Conservation (phyloP, 2,797 vertebrate genomes). For the Coilia nasus region DNA sequence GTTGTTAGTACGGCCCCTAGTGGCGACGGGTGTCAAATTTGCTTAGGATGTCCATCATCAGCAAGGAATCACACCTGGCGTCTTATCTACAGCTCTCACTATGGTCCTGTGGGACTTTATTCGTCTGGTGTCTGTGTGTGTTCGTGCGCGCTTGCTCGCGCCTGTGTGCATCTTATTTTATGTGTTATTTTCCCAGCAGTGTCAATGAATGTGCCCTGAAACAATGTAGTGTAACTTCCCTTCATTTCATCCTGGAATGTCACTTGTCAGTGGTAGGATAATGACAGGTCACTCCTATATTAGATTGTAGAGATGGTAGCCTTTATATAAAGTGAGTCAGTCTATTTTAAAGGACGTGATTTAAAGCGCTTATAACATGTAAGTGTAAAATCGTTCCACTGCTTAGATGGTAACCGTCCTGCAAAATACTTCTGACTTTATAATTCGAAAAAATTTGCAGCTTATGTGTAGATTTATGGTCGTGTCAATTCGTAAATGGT, state of each 20-base stretch:
- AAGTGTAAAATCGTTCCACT: background rate
- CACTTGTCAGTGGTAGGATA: background rate
- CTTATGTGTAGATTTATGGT: background rate
- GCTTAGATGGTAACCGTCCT: background rate
- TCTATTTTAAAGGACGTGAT: background rate
- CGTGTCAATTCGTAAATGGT: background rate
- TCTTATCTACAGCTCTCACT: conserved; percentile 25
- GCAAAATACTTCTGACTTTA: background rate
- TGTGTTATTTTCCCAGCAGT: background rate
- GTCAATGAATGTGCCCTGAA: background rate
- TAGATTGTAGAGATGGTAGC: background rate
- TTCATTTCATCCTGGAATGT: background rate
- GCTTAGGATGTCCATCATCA: conserved; percentile 8
- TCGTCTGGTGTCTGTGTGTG: conserved; percentile 25
- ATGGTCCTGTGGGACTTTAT: conserved; percentile 15
- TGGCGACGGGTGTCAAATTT: conserved; percentile 56
- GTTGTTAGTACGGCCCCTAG: conserved; percentile 73
- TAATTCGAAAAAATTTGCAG: background rate
- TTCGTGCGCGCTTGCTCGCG: background rate
- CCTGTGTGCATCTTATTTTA: background rate
- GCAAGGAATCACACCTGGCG: conserved; percentile 32
- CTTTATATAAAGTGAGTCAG: background rate
- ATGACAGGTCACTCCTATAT: background rate
- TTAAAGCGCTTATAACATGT: background rate
- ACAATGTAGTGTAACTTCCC: background rate